Evolutionary conservation across 2,113 vertebrate species (phyloP).

Genomic region (Rhagologus leucostigma): DNA sequence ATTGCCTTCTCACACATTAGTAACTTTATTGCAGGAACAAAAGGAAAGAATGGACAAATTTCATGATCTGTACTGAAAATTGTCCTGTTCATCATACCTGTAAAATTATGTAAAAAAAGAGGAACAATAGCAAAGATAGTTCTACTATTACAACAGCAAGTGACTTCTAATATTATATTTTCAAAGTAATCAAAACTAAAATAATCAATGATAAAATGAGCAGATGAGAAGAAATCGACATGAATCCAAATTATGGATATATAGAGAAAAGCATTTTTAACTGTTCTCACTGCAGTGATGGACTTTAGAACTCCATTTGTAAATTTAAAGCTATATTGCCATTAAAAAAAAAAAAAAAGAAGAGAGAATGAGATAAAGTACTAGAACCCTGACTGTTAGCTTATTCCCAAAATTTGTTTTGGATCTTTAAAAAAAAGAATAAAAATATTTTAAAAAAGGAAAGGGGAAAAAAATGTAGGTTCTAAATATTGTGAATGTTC

Average conservation of each 20-base stretch:
- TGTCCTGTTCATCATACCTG: background rate
- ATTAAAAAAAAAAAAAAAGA: background rate
- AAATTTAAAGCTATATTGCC: background rate
- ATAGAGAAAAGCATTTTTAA: background rate
- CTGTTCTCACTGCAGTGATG: background rate
- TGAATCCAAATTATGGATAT: background rate
- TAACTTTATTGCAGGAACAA: background rate
- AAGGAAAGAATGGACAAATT: background rate
- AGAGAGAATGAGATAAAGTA: background rate
- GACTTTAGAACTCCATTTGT: background rate
- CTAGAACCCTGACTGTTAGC: background rate
- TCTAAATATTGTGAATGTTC: background rate
- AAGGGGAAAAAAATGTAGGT: rapidly evolving
- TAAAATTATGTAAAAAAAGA: background rate
- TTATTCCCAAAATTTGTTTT: background rate
- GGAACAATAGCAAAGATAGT: background rate
- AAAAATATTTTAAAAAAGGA: rapidly evolving
- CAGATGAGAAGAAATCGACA: background rate
- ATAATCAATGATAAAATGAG: background rate
- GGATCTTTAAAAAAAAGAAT: background rate
- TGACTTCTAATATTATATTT: background rate
- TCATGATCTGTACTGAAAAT: background rate
- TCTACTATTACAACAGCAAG: background rate
- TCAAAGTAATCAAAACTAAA: background rate
- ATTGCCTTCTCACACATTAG: background rate